These are phyloP conservation scores for Heliconius nattereri DNA, from an alignment of 1,140 invertebrate species.

Conservation along the genomic window DNA sequence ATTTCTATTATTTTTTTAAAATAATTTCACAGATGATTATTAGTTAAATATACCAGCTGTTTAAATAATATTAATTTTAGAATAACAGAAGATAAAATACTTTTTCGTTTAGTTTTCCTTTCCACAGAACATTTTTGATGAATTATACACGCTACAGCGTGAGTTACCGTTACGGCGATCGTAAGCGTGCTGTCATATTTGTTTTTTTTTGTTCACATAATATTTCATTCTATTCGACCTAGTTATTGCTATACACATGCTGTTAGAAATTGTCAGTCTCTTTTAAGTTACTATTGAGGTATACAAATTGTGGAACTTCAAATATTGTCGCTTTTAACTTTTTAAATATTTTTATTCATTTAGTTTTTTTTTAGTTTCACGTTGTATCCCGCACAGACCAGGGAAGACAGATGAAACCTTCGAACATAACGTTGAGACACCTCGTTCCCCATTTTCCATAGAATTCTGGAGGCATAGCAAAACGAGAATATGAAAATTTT, in stretches of 20 bases:
- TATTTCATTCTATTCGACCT: conserved; percentile 13
- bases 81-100: not conserved
- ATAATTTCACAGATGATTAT: too few relatives aligned
- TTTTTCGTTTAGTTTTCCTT: not conserved
- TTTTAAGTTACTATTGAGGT: conserved; percentile 2
- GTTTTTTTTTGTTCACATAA: conserved; percentile 12
- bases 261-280: not conserved
- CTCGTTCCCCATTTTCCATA: not conserved
- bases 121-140: not conserved
- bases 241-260: not conserved
- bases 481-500: not conserved
- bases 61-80: not conserved
- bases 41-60: too few relatives aligned
- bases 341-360: not conserved
- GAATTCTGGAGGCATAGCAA: not conserved
- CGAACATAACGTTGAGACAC: not conserved
- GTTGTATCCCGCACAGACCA: not conserved
- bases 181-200: conserved; percentile 6
- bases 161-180: conserved; percentile 11
- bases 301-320: not conserved
- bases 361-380: not conserved
- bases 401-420: not conserved
- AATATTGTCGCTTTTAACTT: not conserved
- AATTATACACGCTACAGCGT: not conserved
- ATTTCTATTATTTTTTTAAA: too few relatives aligned